Conservation (phyloP, 2,113 vertebrate genomes). For the Rhabdomys dilectus region DNA sequence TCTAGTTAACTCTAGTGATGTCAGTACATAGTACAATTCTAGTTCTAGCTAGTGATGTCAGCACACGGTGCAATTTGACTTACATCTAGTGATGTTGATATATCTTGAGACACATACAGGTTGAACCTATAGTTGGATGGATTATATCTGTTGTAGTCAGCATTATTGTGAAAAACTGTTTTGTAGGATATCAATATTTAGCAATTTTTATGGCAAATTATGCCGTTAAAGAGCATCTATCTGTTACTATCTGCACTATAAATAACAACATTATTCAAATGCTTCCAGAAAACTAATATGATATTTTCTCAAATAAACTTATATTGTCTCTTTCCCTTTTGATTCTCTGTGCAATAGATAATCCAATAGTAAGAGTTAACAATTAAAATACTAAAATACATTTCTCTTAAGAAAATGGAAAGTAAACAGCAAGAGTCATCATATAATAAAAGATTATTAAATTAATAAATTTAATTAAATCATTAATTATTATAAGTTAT, state of each 20-base stretch:
- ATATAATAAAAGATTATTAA: slow-evolving; percentile 36
- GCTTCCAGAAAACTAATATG: background rate
- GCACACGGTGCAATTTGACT: too few species aligned
- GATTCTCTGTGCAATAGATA: background rate
- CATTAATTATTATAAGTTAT: too few species aligned
- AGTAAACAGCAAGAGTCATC: background rate
- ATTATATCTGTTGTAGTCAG: background rate
- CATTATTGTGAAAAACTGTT: background rate
- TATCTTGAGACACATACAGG: background rate
- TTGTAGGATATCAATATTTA: background rate
- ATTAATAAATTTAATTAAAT: too few species aligned
- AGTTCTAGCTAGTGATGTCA: too few species aligned
- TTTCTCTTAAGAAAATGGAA: slow-evolving; percentile 31
- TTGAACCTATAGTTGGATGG: background rate
- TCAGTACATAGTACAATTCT: too few species aligned
- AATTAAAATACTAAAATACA: slow-evolving; percentile 29
- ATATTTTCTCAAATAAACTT: background rate
- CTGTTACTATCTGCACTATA: background rate
- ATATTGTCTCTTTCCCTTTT: slow-evolving; percentile 23
- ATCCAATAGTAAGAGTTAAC: background rate
- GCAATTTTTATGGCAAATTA: slow-evolving; percentile 2
- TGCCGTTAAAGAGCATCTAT: background rate
- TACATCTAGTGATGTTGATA: background rate
- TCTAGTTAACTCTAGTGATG: background rate
- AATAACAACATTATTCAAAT: slow-evolving; percentile 22